These are phyloP conservation scores for Muscicapa adusta DNA, from an alignment of 2,113 vertebrate genomes.

Conservation along the genomic window DNA sequence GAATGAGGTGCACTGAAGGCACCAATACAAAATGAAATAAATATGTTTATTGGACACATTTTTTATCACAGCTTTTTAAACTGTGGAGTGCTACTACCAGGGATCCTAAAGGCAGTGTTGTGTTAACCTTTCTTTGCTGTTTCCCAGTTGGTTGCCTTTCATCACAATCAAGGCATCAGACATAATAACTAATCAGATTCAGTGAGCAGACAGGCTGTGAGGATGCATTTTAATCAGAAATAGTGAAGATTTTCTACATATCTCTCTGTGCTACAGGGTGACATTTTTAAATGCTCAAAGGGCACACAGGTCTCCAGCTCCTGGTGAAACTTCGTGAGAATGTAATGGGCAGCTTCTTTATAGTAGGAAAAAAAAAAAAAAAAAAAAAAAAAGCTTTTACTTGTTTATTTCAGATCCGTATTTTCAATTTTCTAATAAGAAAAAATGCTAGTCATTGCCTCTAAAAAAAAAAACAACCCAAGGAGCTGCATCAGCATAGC, in stretches of 20 bases:
- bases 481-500: background rate
- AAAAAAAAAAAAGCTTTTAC: background rate
- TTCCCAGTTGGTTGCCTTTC: conserved; percentile 24
- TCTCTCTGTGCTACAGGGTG: background rate
- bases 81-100: background rate
- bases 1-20: background rate
- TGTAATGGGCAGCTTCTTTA: background rate
- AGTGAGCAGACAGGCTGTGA: conserved; percentile 3
- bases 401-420: background rate
- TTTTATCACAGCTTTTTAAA: background rate
- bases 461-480: background rate
- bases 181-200: conserved; percentile 34
- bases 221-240: conserved; percentile 26
- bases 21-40: background rate
- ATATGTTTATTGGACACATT: background rate
- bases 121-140: conserved; percentile 16
- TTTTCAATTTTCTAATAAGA: background rate
- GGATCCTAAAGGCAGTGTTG: background rate
- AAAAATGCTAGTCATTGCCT: background rate
- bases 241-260: background rate
- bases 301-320: background rate
- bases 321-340: background rate
- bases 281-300: conserved; percentile 51
- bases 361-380: background rate
- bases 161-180: background rate